Evolutionary conservation across 2,797 vertebrate genomes (phyloP), one percentile per base, ranked within the genome.

Genomic region (Sarcophilus harrisii): DNA sequence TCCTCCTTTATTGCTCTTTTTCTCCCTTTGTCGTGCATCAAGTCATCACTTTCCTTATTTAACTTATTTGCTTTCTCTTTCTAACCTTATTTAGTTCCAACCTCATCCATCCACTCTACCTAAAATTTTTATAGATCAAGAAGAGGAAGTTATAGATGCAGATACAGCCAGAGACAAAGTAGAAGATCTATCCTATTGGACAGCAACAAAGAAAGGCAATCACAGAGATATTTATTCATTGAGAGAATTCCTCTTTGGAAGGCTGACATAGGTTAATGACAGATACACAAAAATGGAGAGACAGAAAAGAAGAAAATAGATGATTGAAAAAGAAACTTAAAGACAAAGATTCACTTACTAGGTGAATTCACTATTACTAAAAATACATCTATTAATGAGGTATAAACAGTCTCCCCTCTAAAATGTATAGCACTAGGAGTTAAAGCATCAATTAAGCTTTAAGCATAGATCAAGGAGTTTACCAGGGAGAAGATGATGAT

Each of bases 381-480:
- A 91, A 91, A 90, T 73, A 59, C 73, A 38, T 10, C 13, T 90
- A 54, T 92, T 94, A 87, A 5, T 94, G 9, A 90, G 10, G 5
- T 49, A 58, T 73, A 14, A 6, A 38, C 55, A 30, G 62, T n/a
- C 28, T n/a, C 57, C 58, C 57, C 12, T 28, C 49, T 93, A 58
- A 94, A 91, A 21, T 92, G 9, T 5, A 92, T 73, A 16, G 93
- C 4, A 93, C 91, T 62, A 93, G 29, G 87, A 58, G 29, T 90
- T 92, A 91, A 91, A 58, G n/a, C 14, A 55, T 55, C 97, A 29
- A 93, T 62, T 92, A 91, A 9, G 66, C 54, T 95, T 90, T 91
- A 93, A 96, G 73, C 54, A 60, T 18, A 89, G 8, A 57, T 91
- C 90, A 96, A 91, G 12, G 6, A 29, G 14, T 94, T 94, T 94